Conservation (phyloP, 2,113 vertebrate species). For the Lathamus discolor region DNA sequence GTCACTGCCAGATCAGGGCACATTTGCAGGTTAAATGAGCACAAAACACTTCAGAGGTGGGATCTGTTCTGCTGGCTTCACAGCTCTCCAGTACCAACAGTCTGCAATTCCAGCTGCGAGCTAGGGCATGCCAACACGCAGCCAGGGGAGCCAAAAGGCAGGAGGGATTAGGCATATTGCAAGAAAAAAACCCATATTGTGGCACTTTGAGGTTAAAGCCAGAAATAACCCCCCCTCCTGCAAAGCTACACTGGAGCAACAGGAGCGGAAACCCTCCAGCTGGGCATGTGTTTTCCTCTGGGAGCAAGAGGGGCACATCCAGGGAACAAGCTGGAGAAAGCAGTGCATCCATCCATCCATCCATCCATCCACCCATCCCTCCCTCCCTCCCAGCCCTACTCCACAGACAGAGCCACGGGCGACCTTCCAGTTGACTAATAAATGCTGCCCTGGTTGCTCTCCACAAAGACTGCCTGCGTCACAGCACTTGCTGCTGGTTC, state of each 20-base stretch:
- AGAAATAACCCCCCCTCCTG: neutral
- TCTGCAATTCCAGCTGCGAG: neutral
- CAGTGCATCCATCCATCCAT: neutral
- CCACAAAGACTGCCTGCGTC: slow-evolving; percentile 24
- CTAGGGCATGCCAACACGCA: neutral
- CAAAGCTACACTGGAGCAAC: neutral
- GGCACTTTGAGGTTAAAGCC: neutral
- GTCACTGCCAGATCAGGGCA: neutral
- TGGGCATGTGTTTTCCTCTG: rapidly evolving
- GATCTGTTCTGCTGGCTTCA: neutral
- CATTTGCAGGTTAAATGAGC: neutral
- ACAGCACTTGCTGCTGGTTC: neutral
- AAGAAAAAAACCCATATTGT: neutral
- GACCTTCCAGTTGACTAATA: slow-evolving; percentile 12
- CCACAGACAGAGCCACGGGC: neutral
- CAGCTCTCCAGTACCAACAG: neutral
- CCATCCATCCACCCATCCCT: neutral
- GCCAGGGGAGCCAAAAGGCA: neutral
- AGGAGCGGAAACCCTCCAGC: neutral
- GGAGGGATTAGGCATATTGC: neutral
- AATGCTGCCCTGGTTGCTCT: neutral
- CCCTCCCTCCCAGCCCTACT: neutral
- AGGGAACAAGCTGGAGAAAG: neutral
- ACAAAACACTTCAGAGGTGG: neutral
- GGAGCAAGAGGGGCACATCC: neutral